Base-by-base conservation (phyloP, 2,888 invertebrate species). In the Thera britannica region DNA sequence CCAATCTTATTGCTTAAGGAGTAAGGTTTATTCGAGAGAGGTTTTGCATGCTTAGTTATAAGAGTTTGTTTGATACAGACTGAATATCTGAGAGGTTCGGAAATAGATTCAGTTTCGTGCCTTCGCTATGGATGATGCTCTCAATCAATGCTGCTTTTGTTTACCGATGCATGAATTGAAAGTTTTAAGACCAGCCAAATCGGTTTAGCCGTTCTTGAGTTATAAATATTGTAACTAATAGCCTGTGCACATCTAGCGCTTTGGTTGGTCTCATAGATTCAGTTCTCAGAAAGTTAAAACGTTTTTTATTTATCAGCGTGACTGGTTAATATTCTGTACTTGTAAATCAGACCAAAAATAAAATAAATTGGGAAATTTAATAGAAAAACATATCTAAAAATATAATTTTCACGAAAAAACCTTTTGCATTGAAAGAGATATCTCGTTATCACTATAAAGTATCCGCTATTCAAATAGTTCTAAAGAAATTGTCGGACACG, bases 91-190 rank as follows among this genome's bases (percentile, higher is more conserved):
- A 67, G 66, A 60, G 68, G 73, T 68, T 73, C 72, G 70, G 72
- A 75, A 77, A 78, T 79, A 77, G 76, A 74, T 77, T 72, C 65
- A 62, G 72, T 73, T 70, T 73, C 72, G 67, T 70, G 55, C 52
- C 44, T 38, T 46, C 44, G 60, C 38, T 59, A 62, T 12, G 63
- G 57, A 44, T 58, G 44, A 44, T 64, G 46, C 46, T 48, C 55
- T 23, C 36, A 11, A 54, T 61, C 41, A 35, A 59, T 62, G 52
- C 8, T 56, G 57, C 8, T 57, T 58, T 44, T 63, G 59, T 63
- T 55, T 56, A 59, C 44, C 12, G 52, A 41, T n/a, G 36, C 7
- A 41, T 41, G 23, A 23, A 23, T 23, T 23, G 23, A 23, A 23
- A 23, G 23, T 23, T 23, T 23, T 23, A 23, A 23, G 23, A 23